Base-by-base conservation (phyloP, 2,888 invertebrate species). In the Dynastes grantii region DNA sequence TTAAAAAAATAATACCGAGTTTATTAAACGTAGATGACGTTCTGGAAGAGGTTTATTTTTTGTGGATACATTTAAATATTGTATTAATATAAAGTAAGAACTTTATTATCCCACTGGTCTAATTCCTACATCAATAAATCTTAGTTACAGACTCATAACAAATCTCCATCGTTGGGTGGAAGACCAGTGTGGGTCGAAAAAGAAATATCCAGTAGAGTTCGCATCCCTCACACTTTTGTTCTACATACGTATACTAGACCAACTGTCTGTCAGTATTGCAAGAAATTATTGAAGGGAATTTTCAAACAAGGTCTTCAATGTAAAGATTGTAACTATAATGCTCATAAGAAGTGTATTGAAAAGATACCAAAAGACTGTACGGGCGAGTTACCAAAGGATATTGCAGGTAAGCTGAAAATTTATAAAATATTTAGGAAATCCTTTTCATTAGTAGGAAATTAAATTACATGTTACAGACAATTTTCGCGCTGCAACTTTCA, bases 231-330 rank as follows among this genome's bases (percentile, higher is more conserved):
- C 90, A 98, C 98, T 4, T 98, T 98, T 90, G 95, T 97, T 86
- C 93, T 99, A 82, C 99, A 99, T 90, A 95, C 96, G 76, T 99
- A 99, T 90, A 98, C 97, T 67, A 92, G 97, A 71, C 99, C 98
- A 76, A 99, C 99, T 0, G 95, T 99, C 27, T 99, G 99, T 88
- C 96, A 98, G 85, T 92, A 94, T 88, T 99, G 99, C 91, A 97
- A 97, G 90, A 97, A 97, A 90, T 92, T 99, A 85, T 92, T 99
- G 81, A 95, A 96, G 83, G 99, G 99, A 0, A 91, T 99, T 71
- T 98, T 98, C 90, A 97, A 96, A 88, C 98, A 99, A 90, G 99
- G 99, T 78, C 90, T 98, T 84, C 99, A 99, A 89, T 99, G 99
- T 89, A 95, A 95, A 89, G 99, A 98, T 91, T 98, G 98, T 89